Evolutionary conservation across 1,140 invertebrate species (phyloP), one percentile per base, ranked within the genome.

Genomic region (Aphis craccivora): DNA sequence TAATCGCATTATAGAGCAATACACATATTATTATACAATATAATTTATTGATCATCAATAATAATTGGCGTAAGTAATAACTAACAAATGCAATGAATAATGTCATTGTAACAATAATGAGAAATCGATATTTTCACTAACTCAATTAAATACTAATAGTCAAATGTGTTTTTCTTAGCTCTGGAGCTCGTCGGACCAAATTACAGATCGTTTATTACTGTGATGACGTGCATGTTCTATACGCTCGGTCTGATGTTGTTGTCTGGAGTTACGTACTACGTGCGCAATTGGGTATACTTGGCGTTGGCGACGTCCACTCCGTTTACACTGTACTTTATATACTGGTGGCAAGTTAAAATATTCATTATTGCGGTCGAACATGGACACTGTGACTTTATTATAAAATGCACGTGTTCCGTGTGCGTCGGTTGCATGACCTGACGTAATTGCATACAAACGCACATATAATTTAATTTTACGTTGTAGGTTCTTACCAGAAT

Each of bases 211-310:
- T 98, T 98, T 95, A 97, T 98, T 0, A 98, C 98, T 2, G 98
- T 98, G 1, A 97, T 98, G 97, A 98, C 97, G 0, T 98, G 98
- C 94, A 96, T 98, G 51, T 98, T 98, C 95, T 99, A 98, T 95
- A 98, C 98, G 9, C 95, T 98, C 87, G 98, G 98, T 2, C 96
- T 98, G 51, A 97, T 98, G 94, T 95, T 98, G 94, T 95, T 99
- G 55, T 97, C 98, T 7, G 96, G 96, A 7, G 96, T 99, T 4
- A 98, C 98, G 5, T 98, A 98, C 95, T 95, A 98, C 48, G 96
- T 98, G 86, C 95, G 97, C 89, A 96, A 98, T 95, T 99, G 98
- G 98, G 96, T 97, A 93, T 96, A 96, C 48, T 95, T 99, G 1
- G 97, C 97, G 0, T 95, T 98, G 88, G 96, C 96, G 6, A 98